Evolutionary conservation across 2,113 vertebrate genomes (phyloP).

Genomic region (Ceratotherium simum): DNA sequence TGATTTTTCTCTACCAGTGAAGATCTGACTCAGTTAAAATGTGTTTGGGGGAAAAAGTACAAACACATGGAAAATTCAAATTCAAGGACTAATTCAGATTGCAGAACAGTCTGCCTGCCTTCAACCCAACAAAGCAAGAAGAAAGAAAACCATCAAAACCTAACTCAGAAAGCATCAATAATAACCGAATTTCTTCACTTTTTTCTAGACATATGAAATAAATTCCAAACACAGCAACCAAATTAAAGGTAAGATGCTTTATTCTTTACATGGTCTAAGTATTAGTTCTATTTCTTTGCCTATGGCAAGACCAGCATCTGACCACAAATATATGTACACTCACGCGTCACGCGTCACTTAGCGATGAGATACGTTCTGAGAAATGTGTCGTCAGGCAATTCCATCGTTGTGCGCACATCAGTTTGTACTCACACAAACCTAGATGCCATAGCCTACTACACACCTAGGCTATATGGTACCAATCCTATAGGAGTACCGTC

Average conservation of each 20-base stretch:
- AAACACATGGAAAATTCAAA: conserved; percentile 1
- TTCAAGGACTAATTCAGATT: conserved; percentile 24
- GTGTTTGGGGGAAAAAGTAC: neutral
- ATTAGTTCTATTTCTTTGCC: conserved; percentile 45
- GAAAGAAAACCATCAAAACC: conserved; percentile 44
- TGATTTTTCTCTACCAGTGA: neutral
- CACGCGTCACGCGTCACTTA: no score
- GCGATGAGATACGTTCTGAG: no score
- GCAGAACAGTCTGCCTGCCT: neutral
- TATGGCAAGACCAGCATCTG: neutral
- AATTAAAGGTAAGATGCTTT: conserved; percentile 42
- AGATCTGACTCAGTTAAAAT: conserved; percentile 51
- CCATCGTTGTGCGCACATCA: no score
- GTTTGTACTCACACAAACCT: no score
- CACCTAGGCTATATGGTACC: no score
- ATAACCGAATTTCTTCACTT: neutral
- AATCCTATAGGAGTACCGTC: no score
- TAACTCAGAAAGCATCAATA: neutral
- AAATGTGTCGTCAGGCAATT: no score
- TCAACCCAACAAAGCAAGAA: neutral
- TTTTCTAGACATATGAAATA: neutral
- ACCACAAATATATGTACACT: neutral
- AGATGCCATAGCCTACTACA: no score
- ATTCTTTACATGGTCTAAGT: neutral
- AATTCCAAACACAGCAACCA: conserved; percentile 33